Evolutionary conservation across 2,797 vertebrate species (phyloP).

Genomic region (Oceanodroma leucorhoa): DNA sequence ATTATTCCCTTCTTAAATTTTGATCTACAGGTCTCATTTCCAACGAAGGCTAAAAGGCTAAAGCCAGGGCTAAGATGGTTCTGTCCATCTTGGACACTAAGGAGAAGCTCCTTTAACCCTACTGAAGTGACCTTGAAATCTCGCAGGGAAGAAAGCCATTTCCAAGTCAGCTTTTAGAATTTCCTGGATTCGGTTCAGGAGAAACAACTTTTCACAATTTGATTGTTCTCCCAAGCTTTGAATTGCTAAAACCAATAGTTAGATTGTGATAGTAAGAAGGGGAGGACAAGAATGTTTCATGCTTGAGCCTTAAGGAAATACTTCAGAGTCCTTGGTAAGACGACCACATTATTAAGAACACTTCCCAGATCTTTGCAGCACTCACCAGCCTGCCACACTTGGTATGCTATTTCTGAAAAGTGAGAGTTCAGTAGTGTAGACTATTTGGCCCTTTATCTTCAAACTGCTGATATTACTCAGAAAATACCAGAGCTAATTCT

Average conservation of each 20-base stretch:
- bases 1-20: constrained; percentile 46
- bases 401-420: background rate
- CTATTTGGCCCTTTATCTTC: background rate
- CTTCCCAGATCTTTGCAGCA: background rate
- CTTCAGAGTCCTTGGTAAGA: background rate
- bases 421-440: background rate
- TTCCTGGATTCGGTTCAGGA: background rate
- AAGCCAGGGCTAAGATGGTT: background rate
- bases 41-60: constrained; percentile 22
- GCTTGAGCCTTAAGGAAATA: background rate
- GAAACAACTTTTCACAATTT: background rate
- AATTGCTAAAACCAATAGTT: background rate
- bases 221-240: background rate
- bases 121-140: background rate
- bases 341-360: background rate
- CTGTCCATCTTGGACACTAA: background rate
- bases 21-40: constrained; percentile 45
- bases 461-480: background rate
- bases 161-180: background rate
- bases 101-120: background rate
- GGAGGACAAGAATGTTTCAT: background rate
- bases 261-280: background rate
- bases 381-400: background rate
- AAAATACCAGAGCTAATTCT: constrained; percentile 8
- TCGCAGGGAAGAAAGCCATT: background rate